Evolutionary conservation across 2,113 vertebrate species (phyloP), one percentile per base, ranked within the genome.

Genomic region (Sterrhoptilus dennistouni): DNA sequence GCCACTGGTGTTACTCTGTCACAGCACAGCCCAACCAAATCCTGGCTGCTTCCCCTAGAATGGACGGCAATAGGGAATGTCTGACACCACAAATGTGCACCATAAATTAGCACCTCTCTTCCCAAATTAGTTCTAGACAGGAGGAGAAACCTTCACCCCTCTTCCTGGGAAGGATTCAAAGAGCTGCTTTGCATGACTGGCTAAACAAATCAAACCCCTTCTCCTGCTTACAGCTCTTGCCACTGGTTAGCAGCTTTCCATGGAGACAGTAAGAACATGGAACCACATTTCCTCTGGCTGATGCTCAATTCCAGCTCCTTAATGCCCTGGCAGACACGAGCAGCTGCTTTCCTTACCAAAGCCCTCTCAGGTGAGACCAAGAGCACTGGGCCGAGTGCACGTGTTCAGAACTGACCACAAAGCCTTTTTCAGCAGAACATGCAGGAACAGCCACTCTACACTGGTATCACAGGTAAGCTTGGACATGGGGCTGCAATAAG

Each of bases 391-490:
- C 88, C 20, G 14, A 76, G 94, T 63, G 63, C 86, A 82, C 16
- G 52, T 77, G 83, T 89, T 94, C 80, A 77, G 90, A 65, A 93
- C 94, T 91, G 93, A 79, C 92, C 96, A 77, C 72, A 93, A 96
- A 96, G 93, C 93, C 87, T 94, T 93, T 95, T 86, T 94, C 87
- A 90, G 93, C 92, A 94, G 92, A 96, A 92, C 97, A 96, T 97
- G 96, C 95, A 95, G 79, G 59, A 86, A 53, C 89, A 91, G 94
- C 93, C 94, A 84, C 89, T 96, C 88, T 80, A 24, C 53, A 83
- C 90, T 96, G 90, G 20, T 93, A 71, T 74, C 89, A 96, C 69
- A 89, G 95, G 89, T 87, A 84, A 97, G 94, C 96, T 74, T 54
- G 89, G 82, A 94, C 63, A 5, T 5, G 87, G 72, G 80, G 90